These are phyloP conservation scores for Hesperia comma DNA, from an alignment of 2,888 invertebrate species.

Conservation along the genomic window DNA sequence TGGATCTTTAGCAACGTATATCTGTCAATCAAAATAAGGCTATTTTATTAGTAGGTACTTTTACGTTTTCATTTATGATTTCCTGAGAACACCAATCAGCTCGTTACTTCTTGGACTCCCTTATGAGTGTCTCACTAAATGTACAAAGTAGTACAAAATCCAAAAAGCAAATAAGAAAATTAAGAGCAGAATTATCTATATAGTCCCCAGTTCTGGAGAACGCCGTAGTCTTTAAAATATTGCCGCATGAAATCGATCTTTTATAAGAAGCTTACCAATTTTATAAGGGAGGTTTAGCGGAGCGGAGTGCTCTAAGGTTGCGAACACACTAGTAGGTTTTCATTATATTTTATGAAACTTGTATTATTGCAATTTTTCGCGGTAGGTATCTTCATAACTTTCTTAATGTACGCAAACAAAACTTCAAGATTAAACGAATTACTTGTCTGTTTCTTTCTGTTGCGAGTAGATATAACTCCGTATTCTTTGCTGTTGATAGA, in stretches of 20 bases:
- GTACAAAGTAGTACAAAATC: neutral
- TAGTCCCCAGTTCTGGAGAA: constrained; percentile 38
- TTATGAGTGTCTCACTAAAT: neutral
- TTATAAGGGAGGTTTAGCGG: constrained; percentile 63
- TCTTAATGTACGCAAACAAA: too few species aligned
- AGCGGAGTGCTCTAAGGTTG: constrained; percentile 18
- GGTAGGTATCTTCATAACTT: too few species aligned
- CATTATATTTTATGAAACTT: neutral
- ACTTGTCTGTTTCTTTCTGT: too few species aligned
- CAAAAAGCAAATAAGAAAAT: constrained; percentile 22
- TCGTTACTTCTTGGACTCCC: neutral
- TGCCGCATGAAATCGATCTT: constrained; percentile 64
- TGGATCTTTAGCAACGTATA: too few species aligned
- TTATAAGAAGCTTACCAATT: constrained; percentile 73
- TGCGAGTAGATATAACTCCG: too few species aligned
- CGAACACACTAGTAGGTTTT: constrained; percentile 3
- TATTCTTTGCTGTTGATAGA: too few species aligned
- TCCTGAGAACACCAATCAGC: too few species aligned
- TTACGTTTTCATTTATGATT: too few species aligned
- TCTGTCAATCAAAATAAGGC: too few species aligned
- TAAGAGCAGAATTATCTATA: constrained; percentile 23
- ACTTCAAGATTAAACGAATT: too few species aligned
- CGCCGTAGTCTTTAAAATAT: constrained; percentile 52
- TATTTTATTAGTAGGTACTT: too few species aligned
- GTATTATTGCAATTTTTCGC: too few species aligned